A percentile compares a stretch with the other conserved stretches of the same genome.
phyloP scores from a whole-genome alignment of 2,888 invertebrate genomes.

The Flexamia atlantica region DNA sequence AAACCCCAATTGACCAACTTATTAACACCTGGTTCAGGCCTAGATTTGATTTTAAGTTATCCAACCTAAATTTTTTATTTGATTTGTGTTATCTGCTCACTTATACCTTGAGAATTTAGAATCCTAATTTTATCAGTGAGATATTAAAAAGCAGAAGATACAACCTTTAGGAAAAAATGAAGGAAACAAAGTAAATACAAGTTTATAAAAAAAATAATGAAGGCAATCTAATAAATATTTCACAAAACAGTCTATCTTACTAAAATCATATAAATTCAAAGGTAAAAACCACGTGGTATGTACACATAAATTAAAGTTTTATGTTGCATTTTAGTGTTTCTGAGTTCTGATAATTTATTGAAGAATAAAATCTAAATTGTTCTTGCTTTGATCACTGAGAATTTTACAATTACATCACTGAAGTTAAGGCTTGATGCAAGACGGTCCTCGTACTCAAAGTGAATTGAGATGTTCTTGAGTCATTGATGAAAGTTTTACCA shows the following conservation, averaged over 20 bases:
- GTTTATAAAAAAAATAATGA: too few species aligned
- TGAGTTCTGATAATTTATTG: slow-evolving; percentile 27
- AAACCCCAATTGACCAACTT: too few species aligned
- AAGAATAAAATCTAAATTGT: slow-evolving; percentile 30
- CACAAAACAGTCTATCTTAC: background rate
- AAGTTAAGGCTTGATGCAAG: slow-evolving; percentile 36
- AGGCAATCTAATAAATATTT: too few species aligned
- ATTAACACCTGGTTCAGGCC: too few species aligned
- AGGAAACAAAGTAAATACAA: too few species aligned
- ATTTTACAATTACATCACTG: slow-evolving; percentile 39
- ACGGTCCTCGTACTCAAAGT: slow-evolving; percentile 20
- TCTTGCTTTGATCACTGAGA: slow-evolving; percentile 17
- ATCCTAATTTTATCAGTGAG: too few species aligned
- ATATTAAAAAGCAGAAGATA: too few species aligned
- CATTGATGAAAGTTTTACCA: slow-evolving; percentile 36
- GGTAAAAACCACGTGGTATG: background rate
- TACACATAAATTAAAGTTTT: slow-evolving; percentile 33
- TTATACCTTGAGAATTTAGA: too few species aligned
- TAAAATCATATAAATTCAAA: background rate
- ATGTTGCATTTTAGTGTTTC: slow-evolving; percentile 23
- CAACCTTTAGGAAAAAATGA: too few species aligned
- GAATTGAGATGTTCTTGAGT: slow-evolving; percentile 23
- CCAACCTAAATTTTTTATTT: too few species aligned
- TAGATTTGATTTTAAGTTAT: too few species aligned
- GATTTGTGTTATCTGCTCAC: too few species aligned